Base-by-base conservation (phyloP, 2,113 vertebrate genomes). In the rabbit (Oryctolagus cuniculus) region DNA sequence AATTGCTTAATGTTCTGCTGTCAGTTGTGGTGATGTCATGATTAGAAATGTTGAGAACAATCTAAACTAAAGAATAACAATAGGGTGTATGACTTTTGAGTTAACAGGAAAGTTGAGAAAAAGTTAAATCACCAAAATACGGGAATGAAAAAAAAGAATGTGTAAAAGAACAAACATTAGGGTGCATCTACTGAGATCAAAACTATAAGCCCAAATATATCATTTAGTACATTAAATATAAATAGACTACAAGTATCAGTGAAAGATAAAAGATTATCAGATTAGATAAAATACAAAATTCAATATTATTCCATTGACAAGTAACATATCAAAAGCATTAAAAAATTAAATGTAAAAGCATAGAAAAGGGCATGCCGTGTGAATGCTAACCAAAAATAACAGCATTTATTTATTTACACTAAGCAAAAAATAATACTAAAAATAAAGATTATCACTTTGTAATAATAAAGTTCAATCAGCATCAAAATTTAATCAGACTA, bases 201-300 rank as follows among this genome's bases (percentile, higher is more conserved):
- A 87, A 7, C 69, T 82, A 73, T 73, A 84, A 89, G 3, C n/a
- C 27, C 36, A 78, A 69, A 87, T 75, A 61, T 38, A 72, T 74
- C 25, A 63, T 7, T 69, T 73, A 83, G 74, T 96, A 64, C 51
- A 80, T 87, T 87, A 86, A 77, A 85, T 91, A 16, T 86, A 94
- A 90, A n/a, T 86, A 16, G 25, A 93, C 61, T 81, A 73, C 93
- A 75, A 55, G 22, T 3, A 84, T 16, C 21, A 93, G 13, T 16
- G 93, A n/a, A 77, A 92, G 66, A 31, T 66, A 34, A 93, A 92
- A 93, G 25, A 91, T 86, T 13, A 72, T 89, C 79, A 82, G 49
- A 69, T 6, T 92, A 51, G 34, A 49, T 91, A 74, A 89, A 38
- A 85, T 36, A 73, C 61, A 25, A 85, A 92, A 92, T 63, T 87